These are phyloP conservation scores for Gymnoscelis rufifasciata DNA, from an alignment of 2,888 invertebrate genomes.

Conservation along the genomic window DNA sequence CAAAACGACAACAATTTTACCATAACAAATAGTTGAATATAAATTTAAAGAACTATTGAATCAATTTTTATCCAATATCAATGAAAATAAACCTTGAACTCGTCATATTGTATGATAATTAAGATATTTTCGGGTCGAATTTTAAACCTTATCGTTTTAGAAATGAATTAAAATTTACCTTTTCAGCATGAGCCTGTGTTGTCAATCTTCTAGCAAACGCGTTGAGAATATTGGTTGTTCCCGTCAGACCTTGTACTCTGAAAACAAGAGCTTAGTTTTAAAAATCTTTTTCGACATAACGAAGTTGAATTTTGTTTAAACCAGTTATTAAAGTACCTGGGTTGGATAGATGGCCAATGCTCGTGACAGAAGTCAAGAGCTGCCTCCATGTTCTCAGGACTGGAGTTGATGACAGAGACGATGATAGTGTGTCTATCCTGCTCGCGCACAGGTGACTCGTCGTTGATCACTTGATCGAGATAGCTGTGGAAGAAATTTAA, in stretches of 20 bases:
- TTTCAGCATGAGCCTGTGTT: constrained; percentile 43
- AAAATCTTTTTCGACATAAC: too few species aligned
- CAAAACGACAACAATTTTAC: too few species aligned
- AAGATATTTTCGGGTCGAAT: too few species aligned
- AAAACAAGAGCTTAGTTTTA: neutral
- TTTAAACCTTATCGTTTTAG: too few species aligned
- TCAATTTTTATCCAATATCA: too few species aligned
- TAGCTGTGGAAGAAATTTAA: constrained; percentile 42
- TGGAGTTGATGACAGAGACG: constrained; percentile 62
- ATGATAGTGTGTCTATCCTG: constrained; percentile 64
- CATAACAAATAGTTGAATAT: too few species aligned
- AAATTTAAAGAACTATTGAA: too few species aligned
- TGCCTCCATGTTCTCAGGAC: constrained; percentile 57
- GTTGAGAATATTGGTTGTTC: constrained; percentile 68
- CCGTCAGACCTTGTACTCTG: constrained; percentile 68
- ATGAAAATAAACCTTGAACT: too few species aligned
- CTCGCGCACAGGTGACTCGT: constrained; percentile 53
- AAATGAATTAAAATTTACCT: constrained; percentile 50
- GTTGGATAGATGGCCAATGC: constrained; percentile 59
- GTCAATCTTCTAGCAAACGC: constrained; percentile 60
- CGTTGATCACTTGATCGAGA: constrained; percentile 54
- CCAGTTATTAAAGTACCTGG: constrained; percentile 38
- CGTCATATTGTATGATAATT: too few species aligned
- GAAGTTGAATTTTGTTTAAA: too few species aligned
- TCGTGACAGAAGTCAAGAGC: constrained; percentile 67